A percentile compares a stretch with the other conserved stretches of the same genome.
Evolutionary conservation across 2,888 invertebrate species (phyloP).

Genomic region (Troilus luridus): DNA sequence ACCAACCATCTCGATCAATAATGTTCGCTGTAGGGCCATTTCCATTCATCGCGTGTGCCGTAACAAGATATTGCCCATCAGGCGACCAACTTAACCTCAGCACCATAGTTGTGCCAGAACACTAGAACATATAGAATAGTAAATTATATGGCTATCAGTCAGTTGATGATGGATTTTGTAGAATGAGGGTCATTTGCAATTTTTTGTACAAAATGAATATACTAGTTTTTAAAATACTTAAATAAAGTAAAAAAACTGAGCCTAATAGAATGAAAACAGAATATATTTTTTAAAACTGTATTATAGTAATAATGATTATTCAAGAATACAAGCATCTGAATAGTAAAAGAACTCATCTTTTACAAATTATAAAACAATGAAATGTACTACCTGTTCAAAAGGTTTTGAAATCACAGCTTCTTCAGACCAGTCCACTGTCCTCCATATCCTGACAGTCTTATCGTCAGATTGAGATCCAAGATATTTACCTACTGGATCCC

Average conservation of each 20-base stretch:
- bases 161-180: background rate
- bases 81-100: slow-evolving; percentile 97
- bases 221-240: no score
- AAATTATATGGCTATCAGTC: background rate
- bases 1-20: slow-evolving; percentile 94
- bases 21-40: slow-evolving; percentile 98
- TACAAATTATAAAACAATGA: background rate
- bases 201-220: background rate
- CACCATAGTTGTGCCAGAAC: slow-evolving; percentile 89
- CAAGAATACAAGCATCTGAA: no score
- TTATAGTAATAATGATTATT: background rate
- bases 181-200: background rate
- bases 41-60: slow-evolving; percentile 99
- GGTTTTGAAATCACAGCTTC: slow-evolving; percentile 91
- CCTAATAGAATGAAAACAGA: background rate
- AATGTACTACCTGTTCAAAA: slow-evolving; percentile 79
- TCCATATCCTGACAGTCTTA: slow-evolving; percentile 93
- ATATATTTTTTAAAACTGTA: background rate
- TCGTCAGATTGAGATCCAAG: slow-evolving; percentile 97
- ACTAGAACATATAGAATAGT: slow-evolving; percentile 60
- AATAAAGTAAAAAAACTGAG: no score
- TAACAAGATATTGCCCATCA: slow-evolving; percentile 96
- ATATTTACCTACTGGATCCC: slow-evolving; percentile 99
- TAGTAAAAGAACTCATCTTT: no score
- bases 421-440: slow-evolving; percentile 94